Evolutionary conservation across 1,140 invertebrate genomes (phyloP).

Genomic region (Drosophila nebulosa): DNA sequence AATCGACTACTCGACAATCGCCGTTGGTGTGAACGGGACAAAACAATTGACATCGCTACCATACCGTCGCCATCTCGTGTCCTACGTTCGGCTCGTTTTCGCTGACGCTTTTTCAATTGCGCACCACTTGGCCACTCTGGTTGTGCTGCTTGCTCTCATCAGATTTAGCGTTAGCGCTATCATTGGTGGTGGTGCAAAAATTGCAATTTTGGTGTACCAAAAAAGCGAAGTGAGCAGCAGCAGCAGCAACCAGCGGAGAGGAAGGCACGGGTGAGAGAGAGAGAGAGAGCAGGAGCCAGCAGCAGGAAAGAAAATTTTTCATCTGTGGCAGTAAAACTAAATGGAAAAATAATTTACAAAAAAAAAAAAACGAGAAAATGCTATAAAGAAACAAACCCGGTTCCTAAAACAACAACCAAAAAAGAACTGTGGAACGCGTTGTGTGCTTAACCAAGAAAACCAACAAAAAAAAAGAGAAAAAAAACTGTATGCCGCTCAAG

Average conservation of each 20-base stretch:
- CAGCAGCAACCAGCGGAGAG: constrained; percentile 40
- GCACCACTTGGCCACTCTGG: constrained; percentile 39
- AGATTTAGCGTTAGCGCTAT: constrained; percentile 29
- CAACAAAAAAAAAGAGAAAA: not conserved
- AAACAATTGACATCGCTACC: constrained; percentile 43
- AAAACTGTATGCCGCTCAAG: constrained; percentile 8
- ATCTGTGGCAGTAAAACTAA: not conserved
- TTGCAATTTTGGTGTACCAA: constrained; percentile 81
- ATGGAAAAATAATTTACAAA: constrained; percentile 3
- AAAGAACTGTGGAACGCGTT: not conserved
- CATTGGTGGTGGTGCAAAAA: constrained; percentile 74
- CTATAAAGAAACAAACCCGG: not conserved
- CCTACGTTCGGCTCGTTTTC: constrained; percentile 49
- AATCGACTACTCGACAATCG: constrained; percentile 29
- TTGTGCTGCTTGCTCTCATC: constrained; percentile 59
- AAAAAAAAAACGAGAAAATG: constrained; percentile 2
- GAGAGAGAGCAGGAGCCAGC: constrained; percentile 21
- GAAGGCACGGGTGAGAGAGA: constrained; percentile 26
- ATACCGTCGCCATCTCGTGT: constrained; percentile 22
- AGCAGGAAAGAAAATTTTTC: constrained; percentile 40
- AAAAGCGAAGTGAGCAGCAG: constrained; percentile 66
- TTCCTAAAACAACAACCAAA: constrained; percentile 10
- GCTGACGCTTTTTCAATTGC: constrained; percentile 40
- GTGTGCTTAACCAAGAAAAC: not conserved
- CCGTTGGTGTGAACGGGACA: constrained; percentile 62